phyloP scores from a whole-genome alignment of 2,888 invertebrate genomes.

The Phaedon cochleariae region DNA sequence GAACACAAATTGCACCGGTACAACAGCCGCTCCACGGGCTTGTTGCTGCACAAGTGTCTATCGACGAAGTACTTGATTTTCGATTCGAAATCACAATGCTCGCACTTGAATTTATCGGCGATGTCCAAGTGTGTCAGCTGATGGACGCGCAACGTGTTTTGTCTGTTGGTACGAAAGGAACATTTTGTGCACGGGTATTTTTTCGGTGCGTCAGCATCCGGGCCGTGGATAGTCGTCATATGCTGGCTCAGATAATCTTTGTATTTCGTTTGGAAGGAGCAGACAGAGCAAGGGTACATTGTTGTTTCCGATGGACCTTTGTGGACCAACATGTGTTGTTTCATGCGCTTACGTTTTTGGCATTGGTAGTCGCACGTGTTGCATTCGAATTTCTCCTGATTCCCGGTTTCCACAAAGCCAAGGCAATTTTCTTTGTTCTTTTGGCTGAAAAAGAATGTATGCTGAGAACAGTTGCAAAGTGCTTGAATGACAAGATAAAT shows the following conservation, averaged over 20 bases:
- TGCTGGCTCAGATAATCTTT: not conserved
- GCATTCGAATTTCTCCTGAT: not conserved
- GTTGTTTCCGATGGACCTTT: not conserved
- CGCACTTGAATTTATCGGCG: not conserved
- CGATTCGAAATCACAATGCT: not conserved
- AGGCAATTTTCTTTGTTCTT: not conserved
- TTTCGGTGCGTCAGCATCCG: not conserved
- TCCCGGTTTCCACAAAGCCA: not conserved
- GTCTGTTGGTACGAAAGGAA: not conserved
- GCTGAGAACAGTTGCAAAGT: not conserved
- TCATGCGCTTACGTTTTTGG: not conserved
- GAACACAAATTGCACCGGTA: slow-evolving; percentile 11
- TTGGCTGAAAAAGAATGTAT: not conserved
- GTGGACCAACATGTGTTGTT: not conserved
- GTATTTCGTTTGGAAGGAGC: not conserved
- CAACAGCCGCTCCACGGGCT: not conserved
- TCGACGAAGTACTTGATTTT: not conserved
- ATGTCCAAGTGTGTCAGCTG: not conserved
- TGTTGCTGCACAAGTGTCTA: not conserved
- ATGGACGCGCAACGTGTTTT: not conserved
- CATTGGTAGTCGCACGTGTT: not conserved
- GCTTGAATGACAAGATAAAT: too few species aligned
- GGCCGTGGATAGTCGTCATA: not conserved
- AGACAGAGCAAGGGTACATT: not conserved
- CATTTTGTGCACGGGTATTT: not conserved